Evolutionary conservation across 2,888 invertebrate genomes (phyloP).

Genomic region (Zhuqinia jingwanae): DNA sequence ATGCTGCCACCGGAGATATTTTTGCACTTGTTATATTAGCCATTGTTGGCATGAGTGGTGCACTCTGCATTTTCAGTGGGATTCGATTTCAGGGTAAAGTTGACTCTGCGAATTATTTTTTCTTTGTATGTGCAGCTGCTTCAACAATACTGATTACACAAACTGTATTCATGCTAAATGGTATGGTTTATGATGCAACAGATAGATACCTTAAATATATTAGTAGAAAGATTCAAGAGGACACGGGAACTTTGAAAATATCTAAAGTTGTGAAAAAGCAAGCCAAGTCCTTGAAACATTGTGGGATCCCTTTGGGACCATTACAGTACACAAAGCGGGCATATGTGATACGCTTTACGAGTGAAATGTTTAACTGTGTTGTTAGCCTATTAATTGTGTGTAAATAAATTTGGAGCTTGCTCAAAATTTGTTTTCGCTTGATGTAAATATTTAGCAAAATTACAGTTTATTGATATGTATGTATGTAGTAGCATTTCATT

Average conservation of each 20-base stretch:
- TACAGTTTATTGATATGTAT: no score
- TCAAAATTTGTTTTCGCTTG: no score
- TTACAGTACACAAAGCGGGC: neutral
- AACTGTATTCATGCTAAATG: slow-evolving; percentile 19
- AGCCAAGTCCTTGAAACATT: slow-evolving; percentile 13
- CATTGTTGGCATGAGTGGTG: neutral
- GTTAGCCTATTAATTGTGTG: slow-evolving; percentile 7
- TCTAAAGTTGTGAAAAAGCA: slow-evolving; percentile 10
- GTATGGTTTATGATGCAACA: slow-evolving; percentile 31
- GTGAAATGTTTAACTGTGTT: slow-evolving; percentile 48
- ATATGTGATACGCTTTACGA: slow-evolving; percentile 20
- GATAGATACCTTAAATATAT: slow-evolving; percentile 28
- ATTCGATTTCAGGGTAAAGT: slow-evolving; percentile 40
- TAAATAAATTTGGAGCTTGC: no score
- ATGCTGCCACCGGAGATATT: neutral
- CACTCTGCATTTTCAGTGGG: neutral
- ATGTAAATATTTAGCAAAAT: neutral
- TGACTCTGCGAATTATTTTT: slow-evolving; percentile 1
- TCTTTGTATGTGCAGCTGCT: neutral
- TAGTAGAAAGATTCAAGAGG: neutral
- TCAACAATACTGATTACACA: neutral
- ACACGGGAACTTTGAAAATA: neutral
- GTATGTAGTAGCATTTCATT: no score
- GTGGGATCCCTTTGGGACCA: slow-evolving; percentile 25
- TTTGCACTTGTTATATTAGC: neutral